Base-by-base conservation (phyloP, 2,888 invertebrate species). In the Megalurothrips usitatus region DNA sequence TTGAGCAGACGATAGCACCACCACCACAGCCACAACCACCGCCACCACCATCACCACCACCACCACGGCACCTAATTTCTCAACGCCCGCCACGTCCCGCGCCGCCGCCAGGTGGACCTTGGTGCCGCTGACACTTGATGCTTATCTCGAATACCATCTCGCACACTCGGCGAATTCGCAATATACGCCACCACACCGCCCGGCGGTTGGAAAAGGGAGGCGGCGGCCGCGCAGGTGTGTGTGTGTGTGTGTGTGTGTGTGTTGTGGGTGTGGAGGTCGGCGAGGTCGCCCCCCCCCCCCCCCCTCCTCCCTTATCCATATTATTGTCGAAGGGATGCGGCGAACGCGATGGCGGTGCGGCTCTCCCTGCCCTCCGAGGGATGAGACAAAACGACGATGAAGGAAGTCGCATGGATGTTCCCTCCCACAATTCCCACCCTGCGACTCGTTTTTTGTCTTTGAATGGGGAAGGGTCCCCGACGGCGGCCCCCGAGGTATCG, bases 381-480 rank as follows among this genome's bases (percentile, higher is more conserved):
- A 19, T 58, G 14, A 58, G 14, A 58, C 58, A 19, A 58, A 58
- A 58, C 58, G 19, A 58, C 58, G 58, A 19, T 19, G 34, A 14
- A 58, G 58, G 58, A 58, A 58, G 58, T 58, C 19, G 58, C 14
- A 19, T 52, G 14, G 52, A 12, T 58, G 58, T 52, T 10, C 68
- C 68, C 68, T 75, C 68, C 68, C 68, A 75, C 68, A 75, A 75
- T 75, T 75, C 68, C 68, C 68, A 75, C 68, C 68, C 68, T 58
- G 19, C 14, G 17, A 6, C 52, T 52, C 19, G 12, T 52, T 12
- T 58, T n/a, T 43, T 43, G 34, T 43, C 34, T 43, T 43, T 43
- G 34, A 43, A 43, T 43, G 34, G n/a, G n/a, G n/a, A n/a, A n/a
- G n/a, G 34, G 34, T 43, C 34, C 34, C 34, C 34, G 34, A 6